These are phyloP conservation scores for Antechinus flavipes DNA, from an alignment of 2,113 vertebrate genomes.

Conservation along the genomic window DNA sequence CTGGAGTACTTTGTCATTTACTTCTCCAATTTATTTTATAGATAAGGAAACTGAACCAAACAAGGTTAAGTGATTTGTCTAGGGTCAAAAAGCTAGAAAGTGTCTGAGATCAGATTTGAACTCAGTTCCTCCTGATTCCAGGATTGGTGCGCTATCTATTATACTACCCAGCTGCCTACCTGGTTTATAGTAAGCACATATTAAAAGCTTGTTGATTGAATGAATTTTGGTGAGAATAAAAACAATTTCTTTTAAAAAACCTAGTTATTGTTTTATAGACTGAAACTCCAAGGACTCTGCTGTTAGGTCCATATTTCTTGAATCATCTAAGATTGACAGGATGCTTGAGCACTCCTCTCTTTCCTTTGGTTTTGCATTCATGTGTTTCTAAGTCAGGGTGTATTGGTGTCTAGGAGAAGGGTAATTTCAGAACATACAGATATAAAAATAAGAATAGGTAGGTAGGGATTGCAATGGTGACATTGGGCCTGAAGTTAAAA, in stretches of 20 bases:
- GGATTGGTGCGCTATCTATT: too few species aligned
- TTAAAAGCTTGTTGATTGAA: background rate
- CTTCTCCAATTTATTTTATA: too few species aligned
- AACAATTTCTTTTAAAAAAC: background rate
- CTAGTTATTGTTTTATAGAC: background rate
- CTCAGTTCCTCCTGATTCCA: too few species aligned
- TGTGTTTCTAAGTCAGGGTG: background rate
- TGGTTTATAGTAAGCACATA: background rate
- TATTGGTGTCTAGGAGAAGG: background rate
- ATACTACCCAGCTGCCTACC: too few species aligned
- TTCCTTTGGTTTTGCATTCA: background rate
- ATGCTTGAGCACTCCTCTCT: background rate
- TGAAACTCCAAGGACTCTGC: background rate
- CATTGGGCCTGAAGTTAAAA: background rate
- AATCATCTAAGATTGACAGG: background rate
- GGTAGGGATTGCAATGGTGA: background rate
- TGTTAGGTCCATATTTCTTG: background rate
- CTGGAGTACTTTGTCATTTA: too few species aligned
- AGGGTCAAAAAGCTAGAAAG: too few species aligned
- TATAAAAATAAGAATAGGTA: background rate
- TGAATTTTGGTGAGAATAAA: conserved; percentile 28
- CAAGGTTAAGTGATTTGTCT: too few species aligned
- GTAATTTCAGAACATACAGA: background rate
- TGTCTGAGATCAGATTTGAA: too few species aligned
- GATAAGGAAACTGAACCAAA: too few species aligned